Percentiles rank a stretch among this genome's conserved stretches.
Evolutionary conservation across 2,113 vertebrate genomes (phyloP).

Genomic region (Tragulus kanchil): DNA sequence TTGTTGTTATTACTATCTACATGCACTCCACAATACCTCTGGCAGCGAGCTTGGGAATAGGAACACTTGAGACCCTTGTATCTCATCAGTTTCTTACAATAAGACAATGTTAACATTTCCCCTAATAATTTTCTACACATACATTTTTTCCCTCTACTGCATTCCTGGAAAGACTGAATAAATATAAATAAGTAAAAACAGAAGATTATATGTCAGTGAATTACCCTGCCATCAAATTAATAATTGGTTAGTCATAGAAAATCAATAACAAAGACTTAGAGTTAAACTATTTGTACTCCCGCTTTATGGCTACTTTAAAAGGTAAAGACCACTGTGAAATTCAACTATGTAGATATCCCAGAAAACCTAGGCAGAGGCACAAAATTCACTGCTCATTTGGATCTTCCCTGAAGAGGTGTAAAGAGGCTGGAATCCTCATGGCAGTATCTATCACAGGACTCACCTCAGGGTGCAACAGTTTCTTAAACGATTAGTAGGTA

Average conservation of each 20-base stretch:
- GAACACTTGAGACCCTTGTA: neutral
- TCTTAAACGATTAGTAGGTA: neutral
- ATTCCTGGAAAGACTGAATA: neutral
- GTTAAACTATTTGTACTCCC: neutral
- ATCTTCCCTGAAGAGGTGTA: neutral
- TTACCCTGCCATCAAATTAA: neutral
- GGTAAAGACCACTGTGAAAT: neutral
- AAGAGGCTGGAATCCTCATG: neutral
- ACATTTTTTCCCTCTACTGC: neutral
- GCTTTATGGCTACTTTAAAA: neutral
- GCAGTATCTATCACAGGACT: neutral
- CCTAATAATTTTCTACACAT: neutral
- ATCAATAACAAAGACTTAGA: constrained; percentile 9
- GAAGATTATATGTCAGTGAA: neutral
- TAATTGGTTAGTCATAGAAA: no score
- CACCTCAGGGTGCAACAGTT: neutral
- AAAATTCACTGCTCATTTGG: neutral
- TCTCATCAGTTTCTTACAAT: neutral
- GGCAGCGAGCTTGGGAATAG: fast-evolving
- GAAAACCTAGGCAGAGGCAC: neutral
- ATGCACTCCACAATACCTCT: neutral
- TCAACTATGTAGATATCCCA: neutral
- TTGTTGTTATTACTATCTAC: neutral
- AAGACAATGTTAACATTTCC: neutral
- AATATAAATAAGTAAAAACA: neutral